These are phyloP conservation scores for Rhea pennata DNA, from an alignment of 2,113 vertebrate genomes.

Conservation along the genomic window DNA sequence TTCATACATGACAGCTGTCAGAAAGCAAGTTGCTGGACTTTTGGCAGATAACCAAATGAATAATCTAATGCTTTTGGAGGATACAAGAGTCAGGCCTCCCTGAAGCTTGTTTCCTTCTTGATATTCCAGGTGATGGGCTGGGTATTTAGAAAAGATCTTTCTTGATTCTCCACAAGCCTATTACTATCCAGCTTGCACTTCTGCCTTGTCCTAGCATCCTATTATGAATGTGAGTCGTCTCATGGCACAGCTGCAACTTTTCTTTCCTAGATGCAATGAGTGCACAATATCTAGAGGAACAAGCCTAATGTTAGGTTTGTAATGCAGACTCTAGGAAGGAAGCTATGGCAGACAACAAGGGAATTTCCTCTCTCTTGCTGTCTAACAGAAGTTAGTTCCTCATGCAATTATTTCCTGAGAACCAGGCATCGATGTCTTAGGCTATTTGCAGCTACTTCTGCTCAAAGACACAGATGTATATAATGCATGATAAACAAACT, in stretches of 20 bases:
- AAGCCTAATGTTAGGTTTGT: fast-evolving
- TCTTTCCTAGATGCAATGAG: background rate
- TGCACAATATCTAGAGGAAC: fast-evolving
- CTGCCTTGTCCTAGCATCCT: background rate
- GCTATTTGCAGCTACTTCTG: constrained; percentile 47
- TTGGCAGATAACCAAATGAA: background rate
- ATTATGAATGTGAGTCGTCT: fast-evolving
- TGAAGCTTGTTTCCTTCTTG: background rate
- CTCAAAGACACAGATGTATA: background rate
- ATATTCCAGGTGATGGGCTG: background rate
- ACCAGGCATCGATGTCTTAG: background rate
- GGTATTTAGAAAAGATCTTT: background rate
- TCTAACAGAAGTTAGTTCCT: constrained; percentile 25
- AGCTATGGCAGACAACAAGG: background rate
- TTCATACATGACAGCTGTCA: fast-evolving
- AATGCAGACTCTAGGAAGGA: background rate
- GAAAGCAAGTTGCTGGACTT: background rate
- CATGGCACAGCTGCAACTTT: fast-evolving
- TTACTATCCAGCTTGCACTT: background rate
- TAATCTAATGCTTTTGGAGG: background rate
- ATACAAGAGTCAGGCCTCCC: background rate
- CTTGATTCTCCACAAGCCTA: background rate
- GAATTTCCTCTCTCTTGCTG: background rate
- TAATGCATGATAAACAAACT: background rate
- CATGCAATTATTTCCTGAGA: background rate